Base-by-base conservation (phyloP, 1,140 invertebrate species). In the Macrotrachela quadricornifera region DNA sequence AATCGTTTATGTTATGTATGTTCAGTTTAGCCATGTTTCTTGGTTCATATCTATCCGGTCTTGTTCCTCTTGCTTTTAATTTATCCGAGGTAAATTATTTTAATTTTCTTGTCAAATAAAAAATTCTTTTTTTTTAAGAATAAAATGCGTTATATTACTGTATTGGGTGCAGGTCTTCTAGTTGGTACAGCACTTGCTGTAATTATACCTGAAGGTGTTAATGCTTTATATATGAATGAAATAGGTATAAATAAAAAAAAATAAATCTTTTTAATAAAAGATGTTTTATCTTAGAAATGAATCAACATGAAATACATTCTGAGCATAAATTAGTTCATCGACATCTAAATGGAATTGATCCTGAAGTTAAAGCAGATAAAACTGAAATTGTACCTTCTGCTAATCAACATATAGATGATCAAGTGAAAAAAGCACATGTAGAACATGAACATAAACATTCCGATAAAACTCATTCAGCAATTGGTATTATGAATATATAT, bases 171-270 rank as follows among this genome's bases (percentile, higher is more conserved):
- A 46, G 92, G 92, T 21, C 74, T 99, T 10, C 73, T 99, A n/a
- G 86, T 99, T 42, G 92, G 92, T 6, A 95, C 92, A 51, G 90
- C 92, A 0, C 68, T 97, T 47, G 82, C 86, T 54, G 90, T 99
- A 1, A 97, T 99, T 46, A 96, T 99, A 61, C 94, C 94, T 0
- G 94, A 99, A 74, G 94, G 92, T 39, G 82, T 97, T 36, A 75
- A 87, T 57, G 80, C 86, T 3, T 70, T 96, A 50, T 76, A 75
- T 59, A 61, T 63, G 30, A 62, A 62, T n/a, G 60, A 66, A 55
- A 58, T 58, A 41, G 56, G 62, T 59, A 45, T 30, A 30, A 30
- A 30, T 4, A 30, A 2, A 30, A 30, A 30, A 30, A 30, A 30
- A 30, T 30, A 30, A 2, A 30, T 2, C 8, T 30, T 4, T 30